Percentiles rank a stretch among this genome's conserved stretches.
These are phyloP conservation scores for Stigmatopora nigra DNA, from an alignment of 2,113 vertebrate species.

Conservation along the genomic window DNA sequence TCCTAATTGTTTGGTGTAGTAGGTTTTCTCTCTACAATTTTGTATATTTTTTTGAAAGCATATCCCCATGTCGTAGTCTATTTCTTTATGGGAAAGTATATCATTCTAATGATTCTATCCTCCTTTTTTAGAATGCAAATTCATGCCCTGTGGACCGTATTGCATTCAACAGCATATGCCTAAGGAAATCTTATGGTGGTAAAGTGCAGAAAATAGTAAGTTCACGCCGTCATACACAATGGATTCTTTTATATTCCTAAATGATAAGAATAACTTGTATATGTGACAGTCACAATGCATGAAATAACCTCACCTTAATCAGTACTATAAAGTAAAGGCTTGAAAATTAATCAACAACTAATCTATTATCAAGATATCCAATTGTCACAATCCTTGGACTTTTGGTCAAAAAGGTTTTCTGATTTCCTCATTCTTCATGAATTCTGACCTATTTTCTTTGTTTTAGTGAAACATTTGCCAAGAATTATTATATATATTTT, in stretches of 20 bases:
- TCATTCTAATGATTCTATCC: constrained; percentile 7
- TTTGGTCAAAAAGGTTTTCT: too few species aligned
- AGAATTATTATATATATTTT: too few species aligned
- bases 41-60: too few species aligned
- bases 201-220: constrained; percentile 84
- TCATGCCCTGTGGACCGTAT: constrained; percentile 93
- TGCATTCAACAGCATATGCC: constrained; percentile 79
- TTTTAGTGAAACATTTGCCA: too few species aligned
- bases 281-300: neutral
- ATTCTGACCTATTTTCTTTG: too few species aligned
- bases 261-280: neutral
- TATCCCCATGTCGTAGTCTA: neutral
- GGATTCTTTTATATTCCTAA: neutral
- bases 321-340: neutral
- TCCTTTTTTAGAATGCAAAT: constrained; percentile 80
- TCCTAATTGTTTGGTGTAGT: too few species aligned
- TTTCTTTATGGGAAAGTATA: neutral
- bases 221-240: neutral
- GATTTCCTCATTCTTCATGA: too few species aligned
- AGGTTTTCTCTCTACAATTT: too few species aligned
- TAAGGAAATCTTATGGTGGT: constrained; percentile 80
- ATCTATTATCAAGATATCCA: too few species aligned
- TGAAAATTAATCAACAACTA: too few species aligned
- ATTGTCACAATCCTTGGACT: too few species aligned
- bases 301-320: neutral